Base-by-base conservation (phyloP, 2,888 invertebrate species). In the Ormyrus rosae region DNA sequence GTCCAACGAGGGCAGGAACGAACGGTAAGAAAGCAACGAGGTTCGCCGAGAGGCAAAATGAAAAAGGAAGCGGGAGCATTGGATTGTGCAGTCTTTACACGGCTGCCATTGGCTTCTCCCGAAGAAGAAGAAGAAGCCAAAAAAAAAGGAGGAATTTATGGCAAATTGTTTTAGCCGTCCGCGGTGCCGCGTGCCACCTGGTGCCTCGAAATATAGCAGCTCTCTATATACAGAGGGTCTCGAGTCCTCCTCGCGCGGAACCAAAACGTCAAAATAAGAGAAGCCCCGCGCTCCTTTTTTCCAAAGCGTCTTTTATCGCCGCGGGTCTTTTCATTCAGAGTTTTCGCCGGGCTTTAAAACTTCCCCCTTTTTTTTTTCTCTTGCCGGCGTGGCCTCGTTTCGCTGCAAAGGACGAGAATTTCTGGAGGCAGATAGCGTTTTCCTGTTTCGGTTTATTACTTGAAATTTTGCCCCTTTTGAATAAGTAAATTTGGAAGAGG, bases 121-220 rank as follows among this genome's bases (percentile, higher is more conserved):
- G 19, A 19, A 19, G 19, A 19, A 19, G 19, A 19, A 19, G 13
- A 63, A 60, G n/a, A 13, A 61, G 34, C 50, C 5, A 13, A 55
- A 51, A 34, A 46, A 63, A 19, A 70, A 58, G 71, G 4, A 34
- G 48, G 85, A 89, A 89, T 89, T 90, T 90, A 89, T 87, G 87
- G 87, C 86, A 88, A 88, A 89, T 89, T 88, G 88, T 89, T 90
- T 89, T 86, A 88, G 86, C 86, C 87, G 86, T 85, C 84, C 84
- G 82, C 84, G 83, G 81, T 19, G 51, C 60, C 13, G 55, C 13
- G 61, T 84, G 83, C 84, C 90, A 90, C 87, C 90, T 89, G 90
- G 85, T 88, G 87, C 67, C 55, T 13, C 85, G 83, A 86, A 87
- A 88, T 86, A 87, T 85, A 68, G 46, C 46, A 13, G 13, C n/a